These are phyloP conservation scores for Eilema caniola DNA, from an alignment of 2,888 invertebrate species.

Conservation along the genomic window DNA sequence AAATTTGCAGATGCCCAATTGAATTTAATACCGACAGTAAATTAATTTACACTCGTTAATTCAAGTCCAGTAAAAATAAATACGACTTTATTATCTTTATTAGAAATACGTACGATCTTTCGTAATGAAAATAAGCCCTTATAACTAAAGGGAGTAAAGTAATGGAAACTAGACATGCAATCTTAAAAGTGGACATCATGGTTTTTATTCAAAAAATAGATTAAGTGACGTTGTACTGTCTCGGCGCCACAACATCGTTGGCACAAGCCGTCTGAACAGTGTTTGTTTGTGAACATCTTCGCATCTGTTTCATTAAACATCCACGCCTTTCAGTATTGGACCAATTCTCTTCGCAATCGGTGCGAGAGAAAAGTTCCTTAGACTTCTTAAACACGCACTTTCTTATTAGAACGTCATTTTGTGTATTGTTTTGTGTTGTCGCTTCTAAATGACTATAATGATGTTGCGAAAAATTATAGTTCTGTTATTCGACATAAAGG, in stretches of 20 bases:
- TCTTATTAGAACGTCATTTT: constrained; percentile 67
- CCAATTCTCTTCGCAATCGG: constrained; percentile 76
- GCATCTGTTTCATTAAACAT: constrained; percentile 83
- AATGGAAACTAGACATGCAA: constrained; percentile 20
- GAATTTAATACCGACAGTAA: background rate
- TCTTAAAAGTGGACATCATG: constrained; percentile 17
- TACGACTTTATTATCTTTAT: constrained; percentile 34
- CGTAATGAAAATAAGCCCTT: background rate
- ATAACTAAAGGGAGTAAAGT: constrained; percentile 32
- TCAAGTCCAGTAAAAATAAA: background rate
- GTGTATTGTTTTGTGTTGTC: constrained; percentile 40
- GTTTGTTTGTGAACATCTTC: constrained; percentile 83
- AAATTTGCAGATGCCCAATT: constrained; percentile 1
- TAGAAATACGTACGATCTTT: background rate
- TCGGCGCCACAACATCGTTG: constrained; percentile 78
- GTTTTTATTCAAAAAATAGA: constrained; percentile 72
- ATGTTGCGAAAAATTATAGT: constrained; percentile 79
- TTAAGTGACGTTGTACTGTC: constrained; percentile 64
- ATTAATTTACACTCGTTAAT: background rate
- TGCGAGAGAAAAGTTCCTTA: constrained; percentile 68
- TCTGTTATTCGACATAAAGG: constrained; percentile 80
- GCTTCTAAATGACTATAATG: constrained; percentile 64
- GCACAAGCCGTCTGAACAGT: constrained; percentile 71
- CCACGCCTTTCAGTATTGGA: constrained; percentile 79
- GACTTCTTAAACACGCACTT: constrained; percentile 58